Base-by-base conservation (phyloP, 2,888 invertebrate genomes). In the Teinopalpus imperialis region DNA sequence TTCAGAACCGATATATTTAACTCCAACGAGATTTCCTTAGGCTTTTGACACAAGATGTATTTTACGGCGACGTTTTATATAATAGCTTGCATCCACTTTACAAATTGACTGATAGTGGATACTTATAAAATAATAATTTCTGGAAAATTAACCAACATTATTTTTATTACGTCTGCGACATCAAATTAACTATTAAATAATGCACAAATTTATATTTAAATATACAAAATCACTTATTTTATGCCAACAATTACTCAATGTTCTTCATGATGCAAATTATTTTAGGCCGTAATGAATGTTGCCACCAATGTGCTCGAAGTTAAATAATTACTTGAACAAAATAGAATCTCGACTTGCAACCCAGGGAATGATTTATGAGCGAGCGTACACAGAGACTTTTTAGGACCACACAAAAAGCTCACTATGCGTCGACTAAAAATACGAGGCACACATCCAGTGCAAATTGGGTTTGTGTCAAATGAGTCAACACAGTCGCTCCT, bases 381-480 rank as follows among this genome's bases (percentile, higher is more conserved):
- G 20, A 12, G 16, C 18, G 24, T 21, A 24, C 34, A 13, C 10
- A 10, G 7, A 6, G 13, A 14, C n/a, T 23, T 41, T 35, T 46
- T 41, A 21, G 32, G 20, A 32, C 16, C 24, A 35, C 21, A 35
- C 16, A 36, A 36, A 36, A 32, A 37, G 32, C 40, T 62, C 59
- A 61, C 56, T 53, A 48, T 46, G 54, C 40, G 54, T 41, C 51
- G 43, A 31, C 24, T 30, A 29, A 40, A 41, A 40, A 40, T 29
- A 36, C 13, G 2, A 31, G 5, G 40, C 43, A 47, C 41, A 48
- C 55, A 57, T 69, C 67, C 58, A 57, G 49, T 50, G 56, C 47
- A 54, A 68, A 71, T 65, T 62, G 65, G 63, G 69, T 74, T 66
- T 66, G 64, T 74, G 73, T 74, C 71, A 64, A 53, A 61, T 63